Evolutionary conservation across 2,888 invertebrate species (phyloP).

Genomic region (Sabatieria punctata): DNA sequence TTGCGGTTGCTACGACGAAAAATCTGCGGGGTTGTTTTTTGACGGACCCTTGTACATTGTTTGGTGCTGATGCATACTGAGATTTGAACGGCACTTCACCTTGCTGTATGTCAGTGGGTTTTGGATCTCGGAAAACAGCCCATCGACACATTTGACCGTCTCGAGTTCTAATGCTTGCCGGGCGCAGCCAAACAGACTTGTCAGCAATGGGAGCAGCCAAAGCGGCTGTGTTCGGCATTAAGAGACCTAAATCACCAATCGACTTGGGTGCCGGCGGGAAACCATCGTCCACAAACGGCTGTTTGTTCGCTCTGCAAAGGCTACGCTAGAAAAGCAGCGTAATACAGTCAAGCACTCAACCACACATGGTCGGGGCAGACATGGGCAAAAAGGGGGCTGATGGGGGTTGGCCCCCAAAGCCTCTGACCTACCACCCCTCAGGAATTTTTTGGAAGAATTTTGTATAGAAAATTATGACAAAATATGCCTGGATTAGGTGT

Average conservation of each 20-base stretch:
- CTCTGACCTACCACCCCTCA: too few species aligned
- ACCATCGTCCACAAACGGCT: slow-evolving; percentile 77
- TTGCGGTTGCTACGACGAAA: too few species aligned
- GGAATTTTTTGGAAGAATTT: too few species aligned
- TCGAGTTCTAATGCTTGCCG: slow-evolving; percentile 50
- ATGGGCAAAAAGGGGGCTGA: too few species aligned
- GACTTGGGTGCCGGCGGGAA: slow-evolving; percentile 83
- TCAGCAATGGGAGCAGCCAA: not conserved
- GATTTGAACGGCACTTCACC: slow-evolving; percentile 12
- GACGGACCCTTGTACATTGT: too few species aligned
- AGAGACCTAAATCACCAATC: slow-evolving; percentile 19
- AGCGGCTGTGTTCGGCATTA: too few species aligned
- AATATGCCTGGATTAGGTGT: too few species aligned
- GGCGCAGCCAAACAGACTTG: slow-evolving; percentile 70
- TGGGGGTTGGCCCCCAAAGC: too few species aligned
- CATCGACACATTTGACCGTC: slow-evolving; percentile 44
- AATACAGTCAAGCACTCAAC: too few species aligned
- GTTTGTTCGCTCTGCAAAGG: slow-evolving; percentile 48
- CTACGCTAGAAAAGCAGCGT: not conserved
- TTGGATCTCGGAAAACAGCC: slow-evolving; percentile 24
- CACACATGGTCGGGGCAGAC: not conserved
- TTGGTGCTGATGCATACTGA: too few species aligned
- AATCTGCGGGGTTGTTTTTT: too few species aligned
- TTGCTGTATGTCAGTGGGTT: slow-evolving; percentile 25
- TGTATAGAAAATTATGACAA: too few species aligned